These are phyloP conservation scores for Nipponia nippon DNA, from an alignment of 2,113 vertebrate genomes.

Conservation along the genomic window DNA sequence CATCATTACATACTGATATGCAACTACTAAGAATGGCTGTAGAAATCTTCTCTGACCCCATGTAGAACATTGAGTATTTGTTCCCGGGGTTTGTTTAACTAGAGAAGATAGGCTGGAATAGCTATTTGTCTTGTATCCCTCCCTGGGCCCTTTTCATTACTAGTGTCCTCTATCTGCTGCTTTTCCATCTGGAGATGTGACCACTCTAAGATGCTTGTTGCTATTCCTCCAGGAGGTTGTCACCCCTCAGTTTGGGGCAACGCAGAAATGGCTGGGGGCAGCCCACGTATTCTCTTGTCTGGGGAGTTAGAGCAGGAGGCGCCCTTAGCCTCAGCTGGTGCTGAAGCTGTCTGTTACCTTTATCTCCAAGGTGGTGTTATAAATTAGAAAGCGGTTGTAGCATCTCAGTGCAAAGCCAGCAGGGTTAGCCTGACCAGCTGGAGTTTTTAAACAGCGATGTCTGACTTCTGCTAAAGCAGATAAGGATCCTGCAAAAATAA, in stretches of 20 bases:
- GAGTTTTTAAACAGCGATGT: background rate
- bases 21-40: background rate
- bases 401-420: background rate
- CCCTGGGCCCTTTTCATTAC: background rate
- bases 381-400: background rate
- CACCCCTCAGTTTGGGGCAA: background rate
- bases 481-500: background rate
- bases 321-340: background rate
- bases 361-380: background rate
- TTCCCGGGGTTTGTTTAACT: background rate
- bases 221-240: background rate
- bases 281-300: rapidly evolving
- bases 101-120: background rate
- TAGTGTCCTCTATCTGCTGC: background rate
- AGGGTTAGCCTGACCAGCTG: background rate
- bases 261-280: background rate
- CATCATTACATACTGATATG: background rate
- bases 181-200: background rate
- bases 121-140: background rate
- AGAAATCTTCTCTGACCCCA: background rate
- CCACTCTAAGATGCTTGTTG: background rate
- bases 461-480: background rate
- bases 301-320: background rate
- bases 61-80: background rate
- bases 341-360: background rate